phyloP scores from a whole-genome alignment of 1,140 invertebrate species.

The Camponotus pennsylvanicus region DNA sequence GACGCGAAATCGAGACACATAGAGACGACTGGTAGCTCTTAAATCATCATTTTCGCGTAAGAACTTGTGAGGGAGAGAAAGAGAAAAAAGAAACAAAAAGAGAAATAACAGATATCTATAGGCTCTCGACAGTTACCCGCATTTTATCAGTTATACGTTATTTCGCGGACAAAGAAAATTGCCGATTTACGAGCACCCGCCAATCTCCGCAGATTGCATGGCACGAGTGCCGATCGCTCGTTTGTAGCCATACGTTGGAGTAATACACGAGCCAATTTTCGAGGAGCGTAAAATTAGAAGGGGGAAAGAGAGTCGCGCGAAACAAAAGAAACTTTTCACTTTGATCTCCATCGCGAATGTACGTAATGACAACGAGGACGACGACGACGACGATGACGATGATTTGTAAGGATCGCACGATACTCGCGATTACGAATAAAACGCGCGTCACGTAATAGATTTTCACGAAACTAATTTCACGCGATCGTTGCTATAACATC shows the following conservation, averaged over 20 bases:
- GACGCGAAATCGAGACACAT: neutral
- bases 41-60: constrained; percentile 52
- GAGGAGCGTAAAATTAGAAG: constrained; percentile 26
- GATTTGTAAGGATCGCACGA: constrained; percentile 10
- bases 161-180: constrained; percentile 5
- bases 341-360: constrained; percentile 20
- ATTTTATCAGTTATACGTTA: neutral
- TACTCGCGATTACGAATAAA: constrained; percentile 22
- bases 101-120: neutral
- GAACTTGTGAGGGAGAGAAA: constrained; percentile 17
- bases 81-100: neutral
- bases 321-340: constrained; percentile 24
- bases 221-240: neutral
- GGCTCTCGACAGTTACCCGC: neutral
- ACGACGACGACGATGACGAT: neutral
- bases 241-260: neutral
- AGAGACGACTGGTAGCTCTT: constrained; percentile 6
- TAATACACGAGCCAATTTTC: constrained; percentile 31
- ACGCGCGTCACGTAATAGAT: constrained; percentile 20
- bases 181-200: neutral
- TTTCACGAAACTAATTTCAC: constrained; percentile 37
- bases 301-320: constrained; percentile 4
- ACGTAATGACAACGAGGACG: neutral
- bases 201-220: constrained; percentile 17
- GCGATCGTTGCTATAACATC: constrained; percentile 11